Conservation (phyloP, 2,113 vertebrate genomes). For the Ictalurus punctatus region DNA sequence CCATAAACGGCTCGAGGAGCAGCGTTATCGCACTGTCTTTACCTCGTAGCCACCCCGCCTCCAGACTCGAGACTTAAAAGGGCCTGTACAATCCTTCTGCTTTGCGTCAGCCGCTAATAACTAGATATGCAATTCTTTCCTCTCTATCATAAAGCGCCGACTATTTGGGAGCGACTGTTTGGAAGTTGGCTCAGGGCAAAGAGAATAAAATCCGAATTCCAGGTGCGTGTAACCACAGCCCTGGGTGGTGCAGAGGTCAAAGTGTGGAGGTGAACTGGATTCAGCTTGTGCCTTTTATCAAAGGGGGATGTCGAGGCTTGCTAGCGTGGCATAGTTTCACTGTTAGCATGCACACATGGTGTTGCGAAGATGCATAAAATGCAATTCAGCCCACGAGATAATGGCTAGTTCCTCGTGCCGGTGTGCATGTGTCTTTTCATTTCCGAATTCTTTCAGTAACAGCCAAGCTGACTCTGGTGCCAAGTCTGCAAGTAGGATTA, state of each 20-base stretch:
- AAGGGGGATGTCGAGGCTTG: constrained; percentile 45
- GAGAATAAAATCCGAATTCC: constrained; percentile 63
- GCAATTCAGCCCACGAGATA: background rate
- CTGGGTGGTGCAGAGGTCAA: constrained; percentile 68
- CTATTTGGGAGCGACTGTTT: constrained; percentile 61
- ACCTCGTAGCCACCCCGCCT: constrained; percentile 50
- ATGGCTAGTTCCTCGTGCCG: background rate
- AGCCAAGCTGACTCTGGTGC: background rate
- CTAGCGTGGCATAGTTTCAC: constrained; percentile 13
- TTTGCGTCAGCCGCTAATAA: constrained; percentile 37
- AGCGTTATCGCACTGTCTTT: constrained; percentile 58
- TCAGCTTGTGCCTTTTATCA: constrained; percentile 67
- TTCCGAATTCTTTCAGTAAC: background rate
- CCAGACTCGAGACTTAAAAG: constrained; percentile 61
- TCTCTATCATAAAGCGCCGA: constrained; percentile 59
- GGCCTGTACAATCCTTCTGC: constrained; percentile 27
- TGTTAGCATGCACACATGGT: background rate
- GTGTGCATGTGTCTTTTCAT: background rate
- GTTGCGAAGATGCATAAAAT: background rate
- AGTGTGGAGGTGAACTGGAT: constrained; percentile 69
- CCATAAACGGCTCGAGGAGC: constrained; percentile 37
- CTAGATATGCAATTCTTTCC: constrained; percentile 60
- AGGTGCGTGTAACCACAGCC: constrained; percentile 68
- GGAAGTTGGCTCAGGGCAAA: constrained; percentile 63
- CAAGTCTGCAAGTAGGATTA: constrained; percentile 20